Evolutionary conservation across 1,140 invertebrate genomes (phyloP).

Genomic region (Aplysia californica): DNA sequence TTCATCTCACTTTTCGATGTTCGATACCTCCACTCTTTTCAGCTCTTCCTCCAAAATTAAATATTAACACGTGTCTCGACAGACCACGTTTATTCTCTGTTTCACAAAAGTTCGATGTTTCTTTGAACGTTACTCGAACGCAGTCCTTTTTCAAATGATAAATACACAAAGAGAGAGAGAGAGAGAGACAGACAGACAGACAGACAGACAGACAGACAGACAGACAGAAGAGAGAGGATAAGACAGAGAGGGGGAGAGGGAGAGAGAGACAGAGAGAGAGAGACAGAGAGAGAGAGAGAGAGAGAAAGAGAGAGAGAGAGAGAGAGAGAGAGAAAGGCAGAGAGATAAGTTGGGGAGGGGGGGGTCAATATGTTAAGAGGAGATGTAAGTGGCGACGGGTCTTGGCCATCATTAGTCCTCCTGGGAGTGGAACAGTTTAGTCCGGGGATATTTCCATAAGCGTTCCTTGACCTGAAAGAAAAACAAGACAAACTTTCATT

Average conservation of each 20-base stretch:
- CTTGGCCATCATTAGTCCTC: too few relatives aligned
- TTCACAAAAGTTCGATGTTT: not conserved
- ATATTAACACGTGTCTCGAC: not conserved
- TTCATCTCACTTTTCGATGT: not conserved
- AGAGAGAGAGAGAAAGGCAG: not conserved
- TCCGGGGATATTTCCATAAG: too few relatives aligned
- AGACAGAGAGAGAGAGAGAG: not conserved
- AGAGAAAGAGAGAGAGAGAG: not conserved
- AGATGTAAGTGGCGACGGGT: too few relatives aligned
- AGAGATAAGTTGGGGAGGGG: not conserved
- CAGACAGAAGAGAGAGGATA: not conserved
- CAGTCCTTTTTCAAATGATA: not conserved
- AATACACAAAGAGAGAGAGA: not conserved
- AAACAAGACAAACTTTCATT: too few relatives aligned
- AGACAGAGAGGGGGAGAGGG: not conserved
- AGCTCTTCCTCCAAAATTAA: not conserved
- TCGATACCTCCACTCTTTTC: not conserved
- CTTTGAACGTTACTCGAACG: not conserved
- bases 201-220: not conserved
- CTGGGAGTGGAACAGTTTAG: too few relatives aligned
- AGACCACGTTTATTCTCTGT: not conserved
- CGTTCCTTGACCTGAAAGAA: too few relatives aligned
- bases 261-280: not conserved
- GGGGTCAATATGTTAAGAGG: too few relatives aligned
- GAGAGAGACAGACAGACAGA: slow-evolving; percentile 5